Conservation (phyloP, 2,113 vertebrate species). For the Grammomys dolichurus region DNA sequence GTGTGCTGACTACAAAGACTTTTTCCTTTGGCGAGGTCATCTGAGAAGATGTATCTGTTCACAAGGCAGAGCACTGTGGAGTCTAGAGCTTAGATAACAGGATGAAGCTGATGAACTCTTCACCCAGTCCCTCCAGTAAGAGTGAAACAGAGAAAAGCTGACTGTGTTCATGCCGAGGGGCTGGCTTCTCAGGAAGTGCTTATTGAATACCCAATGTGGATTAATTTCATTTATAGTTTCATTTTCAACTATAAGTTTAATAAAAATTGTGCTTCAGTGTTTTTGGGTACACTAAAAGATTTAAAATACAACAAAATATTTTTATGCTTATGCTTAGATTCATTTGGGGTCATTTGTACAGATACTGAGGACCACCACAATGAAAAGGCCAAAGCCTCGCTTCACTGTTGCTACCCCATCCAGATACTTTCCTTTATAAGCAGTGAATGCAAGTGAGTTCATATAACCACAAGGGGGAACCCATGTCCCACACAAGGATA, state of each 20-base stretch:
- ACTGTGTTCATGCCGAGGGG: background rate
- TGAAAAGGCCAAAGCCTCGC: background rate
- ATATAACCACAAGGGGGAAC: constrained; percentile 84
- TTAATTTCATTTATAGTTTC: background rate
- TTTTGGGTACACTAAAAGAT: background rate
- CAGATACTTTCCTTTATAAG: background rate
- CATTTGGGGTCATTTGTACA: background rate
- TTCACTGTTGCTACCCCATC: background rate
- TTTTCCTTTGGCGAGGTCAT: constrained; percentile 11
- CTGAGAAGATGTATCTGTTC: constrained; percentile 39
- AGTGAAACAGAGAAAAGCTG: background rate
- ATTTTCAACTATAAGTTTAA: background rate
- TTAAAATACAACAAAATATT: background rate
- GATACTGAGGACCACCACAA: background rate
- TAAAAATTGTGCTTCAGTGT: background rate
- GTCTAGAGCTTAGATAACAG: background rate
- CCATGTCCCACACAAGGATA: constrained; percentile 54
- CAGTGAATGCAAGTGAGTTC: background rate
- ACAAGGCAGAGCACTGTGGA: background rate
- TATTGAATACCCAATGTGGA: background rate
- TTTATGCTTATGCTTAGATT: background rate
- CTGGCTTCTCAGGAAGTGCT: background rate
- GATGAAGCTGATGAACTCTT: background rate
- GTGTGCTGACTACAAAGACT: constrained; percentile 8
- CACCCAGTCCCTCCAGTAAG: background rate